These are phyloP conservation scores for Ctenicera cuprea DNA, from an alignment of 2,888 invertebrate genomes.

Conservation along the genomic window DNA sequence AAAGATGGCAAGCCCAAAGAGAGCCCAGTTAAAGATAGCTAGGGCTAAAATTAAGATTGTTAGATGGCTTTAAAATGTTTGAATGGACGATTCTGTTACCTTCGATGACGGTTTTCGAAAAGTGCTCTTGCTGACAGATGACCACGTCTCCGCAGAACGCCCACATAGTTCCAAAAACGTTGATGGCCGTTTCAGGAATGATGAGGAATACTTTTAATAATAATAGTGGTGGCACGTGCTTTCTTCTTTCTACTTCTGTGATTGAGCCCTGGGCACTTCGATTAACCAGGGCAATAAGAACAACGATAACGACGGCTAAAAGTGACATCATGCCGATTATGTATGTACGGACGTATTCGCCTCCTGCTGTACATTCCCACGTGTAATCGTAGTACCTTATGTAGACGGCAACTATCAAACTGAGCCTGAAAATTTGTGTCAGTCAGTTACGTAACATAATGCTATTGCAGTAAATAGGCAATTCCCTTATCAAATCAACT, in stretches of 20 bases:
- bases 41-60: constrained; percentile 74
- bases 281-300: constrained; percentile 80
- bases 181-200: constrained; percentile 86
- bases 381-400: constrained; percentile 75
- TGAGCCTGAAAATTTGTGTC: constrained; percentile 62
- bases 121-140: constrained; percentile 80
- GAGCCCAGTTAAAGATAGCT: constrained; percentile 88
- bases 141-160: constrained; percentile 81
- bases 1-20: constrained; percentile 83
- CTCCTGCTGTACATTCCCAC: constrained; percentile 82
- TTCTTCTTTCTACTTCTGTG: constrained; percentile 82
- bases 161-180: constrained; percentile 89
- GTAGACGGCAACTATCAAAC: constrained; percentile 65
- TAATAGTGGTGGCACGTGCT: constrained; percentile 82
- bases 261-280: constrained; percentile 87
- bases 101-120: constrained; percentile 83
- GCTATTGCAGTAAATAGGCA: neutral
- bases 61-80: neutral
- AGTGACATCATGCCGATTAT: constrained; percentile 82
- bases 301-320: constrained; percentile 78
- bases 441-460: neutral
- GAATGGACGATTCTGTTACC: constrained; percentile 69
- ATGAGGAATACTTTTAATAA: constrained; percentile 84
- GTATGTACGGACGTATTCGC: constrained; percentile 82
- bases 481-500: neutral